Conservation (phyloP, 2,113 vertebrate genomes). For the Neopipo cinnamomea region DNA sequence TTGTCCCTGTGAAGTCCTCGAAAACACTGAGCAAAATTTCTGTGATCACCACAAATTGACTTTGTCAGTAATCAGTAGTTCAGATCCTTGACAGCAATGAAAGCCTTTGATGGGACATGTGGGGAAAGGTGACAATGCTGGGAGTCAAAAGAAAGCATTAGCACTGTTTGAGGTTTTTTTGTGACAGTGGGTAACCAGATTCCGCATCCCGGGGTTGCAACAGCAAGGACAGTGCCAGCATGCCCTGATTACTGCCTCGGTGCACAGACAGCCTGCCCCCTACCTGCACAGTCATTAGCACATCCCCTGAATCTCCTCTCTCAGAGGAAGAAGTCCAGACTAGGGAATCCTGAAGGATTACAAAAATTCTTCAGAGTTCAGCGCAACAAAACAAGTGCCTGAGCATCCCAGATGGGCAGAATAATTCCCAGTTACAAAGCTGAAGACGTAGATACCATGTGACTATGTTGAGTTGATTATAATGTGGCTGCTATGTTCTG, state of each 20-base stretch:
- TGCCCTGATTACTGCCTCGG: not conserved
- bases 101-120: not conserved
- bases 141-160: not conserved
- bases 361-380: not conserved
- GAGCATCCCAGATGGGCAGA: not conserved
- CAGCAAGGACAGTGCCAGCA: not conserved
- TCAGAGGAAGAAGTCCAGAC: not conserved
- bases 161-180: rapidly evolving
- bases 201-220: not conserved
- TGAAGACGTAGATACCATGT: not conserved
- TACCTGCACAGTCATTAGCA: not conserved
- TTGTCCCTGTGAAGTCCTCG: not conserved
- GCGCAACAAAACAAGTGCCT: not conserved
- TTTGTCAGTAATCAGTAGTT: not conserved
- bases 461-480: not conserved
- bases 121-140: not conserved
- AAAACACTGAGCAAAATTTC: not conserved
- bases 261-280: not conserved
- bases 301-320: not conserved
- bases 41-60: not conserved
- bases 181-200: not conserved
- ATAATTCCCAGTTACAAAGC: not conserved
- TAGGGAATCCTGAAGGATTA: not conserved
- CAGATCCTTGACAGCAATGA: not conserved
- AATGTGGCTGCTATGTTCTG: not conserved